Percentiles rank a stretch among this genome's conserved stretches.
These are phyloP conservation scores for Phalacrocorax pelagicus DNA, from an alignment of 2,113 vertebrate genomes.

Conservation along the genomic window DNA sequence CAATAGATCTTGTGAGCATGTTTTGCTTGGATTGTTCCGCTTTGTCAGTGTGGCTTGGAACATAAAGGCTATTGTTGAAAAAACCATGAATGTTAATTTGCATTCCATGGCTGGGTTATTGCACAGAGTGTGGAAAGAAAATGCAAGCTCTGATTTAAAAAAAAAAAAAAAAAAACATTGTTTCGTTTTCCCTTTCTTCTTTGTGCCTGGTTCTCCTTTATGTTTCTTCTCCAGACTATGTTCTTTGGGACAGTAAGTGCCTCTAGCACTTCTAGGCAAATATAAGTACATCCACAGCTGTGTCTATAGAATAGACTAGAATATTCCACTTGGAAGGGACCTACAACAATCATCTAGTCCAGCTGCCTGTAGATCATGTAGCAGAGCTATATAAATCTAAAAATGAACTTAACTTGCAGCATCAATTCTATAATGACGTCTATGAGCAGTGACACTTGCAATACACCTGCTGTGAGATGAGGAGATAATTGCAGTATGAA, in stretches of 20 bases:
- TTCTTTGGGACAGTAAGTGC: not conserved
- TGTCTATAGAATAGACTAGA: not conserved
- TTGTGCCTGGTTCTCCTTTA: not conserved
- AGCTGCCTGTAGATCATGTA: not conserved
- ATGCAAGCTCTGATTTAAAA: not conserved
- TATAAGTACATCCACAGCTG: not conserved
- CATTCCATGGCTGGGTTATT: slow-evolving; percentile 34
- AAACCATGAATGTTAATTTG: slow-evolving; percentile 14
- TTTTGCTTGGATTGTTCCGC: slow-evolving; percentile 21
- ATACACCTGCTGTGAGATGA: not conserved
- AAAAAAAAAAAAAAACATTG: not conserved
- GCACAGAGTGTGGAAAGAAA: slow-evolving; percentile 7
- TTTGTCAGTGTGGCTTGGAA: slow-evolving; percentile 40
- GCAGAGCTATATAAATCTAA: not conserved
- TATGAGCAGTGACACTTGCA: not conserved
- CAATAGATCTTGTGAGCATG: not conserved
- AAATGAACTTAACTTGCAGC: not conserved
- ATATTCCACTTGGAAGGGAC: not conserved
- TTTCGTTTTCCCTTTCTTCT: slow-evolving; percentile 22
- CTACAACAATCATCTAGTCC: not conserved
- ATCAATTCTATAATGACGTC: not conserved
- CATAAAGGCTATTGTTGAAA: slow-evolving; percentile 55
- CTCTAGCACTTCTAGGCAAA: not conserved
- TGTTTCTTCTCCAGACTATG: not conserved
- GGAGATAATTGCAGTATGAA: not conserved